phyloP scores from a whole-genome alignment of 2,888 invertebrate species.

The Dicyrtomina minuta region DNA sequence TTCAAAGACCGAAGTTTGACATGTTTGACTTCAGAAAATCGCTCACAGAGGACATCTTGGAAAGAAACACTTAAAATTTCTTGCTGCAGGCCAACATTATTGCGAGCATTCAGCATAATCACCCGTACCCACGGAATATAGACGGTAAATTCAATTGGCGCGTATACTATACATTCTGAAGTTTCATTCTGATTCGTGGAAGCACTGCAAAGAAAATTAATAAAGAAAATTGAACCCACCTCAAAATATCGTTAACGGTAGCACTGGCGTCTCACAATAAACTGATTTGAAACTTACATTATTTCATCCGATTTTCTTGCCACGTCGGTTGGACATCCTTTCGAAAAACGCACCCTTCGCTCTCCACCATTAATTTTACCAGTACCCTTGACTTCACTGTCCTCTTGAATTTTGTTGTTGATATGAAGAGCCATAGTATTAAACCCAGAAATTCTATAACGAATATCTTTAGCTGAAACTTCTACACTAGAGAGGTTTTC shows the following conservation, averaged over 20 bases:
- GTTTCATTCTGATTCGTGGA: background rate
- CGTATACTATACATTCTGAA: background rate
- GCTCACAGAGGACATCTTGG: constrained; percentile 38
- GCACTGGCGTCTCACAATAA: no score
- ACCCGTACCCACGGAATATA: constrained; percentile 27
- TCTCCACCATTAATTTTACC: no score
- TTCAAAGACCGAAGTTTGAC: constrained; percentile 18
- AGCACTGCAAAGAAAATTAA: no score
- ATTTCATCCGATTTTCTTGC: no score
- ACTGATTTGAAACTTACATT: no score
- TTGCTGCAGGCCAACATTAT: constrained; percentile 13
- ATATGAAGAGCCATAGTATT: no score
- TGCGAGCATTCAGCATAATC: constrained; percentile 8
- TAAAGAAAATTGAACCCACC: no score
- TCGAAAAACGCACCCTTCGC: no score
- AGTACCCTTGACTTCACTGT: no score
- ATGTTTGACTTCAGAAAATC: constrained; percentile 24
- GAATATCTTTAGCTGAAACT: constrained; percentile 77
- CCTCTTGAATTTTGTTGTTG: no score
- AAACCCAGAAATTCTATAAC: constrained; percentile 63
- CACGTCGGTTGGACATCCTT: no score
- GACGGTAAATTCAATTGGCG: constrained; percentile 16
- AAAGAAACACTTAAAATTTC: constrained; percentile 36
- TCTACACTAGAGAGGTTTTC: constrained; percentile 68
- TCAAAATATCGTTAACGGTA: no score